Conservation (phyloP, 2,888 invertebrate species). For the Oxycera nigricornis region DNA sequence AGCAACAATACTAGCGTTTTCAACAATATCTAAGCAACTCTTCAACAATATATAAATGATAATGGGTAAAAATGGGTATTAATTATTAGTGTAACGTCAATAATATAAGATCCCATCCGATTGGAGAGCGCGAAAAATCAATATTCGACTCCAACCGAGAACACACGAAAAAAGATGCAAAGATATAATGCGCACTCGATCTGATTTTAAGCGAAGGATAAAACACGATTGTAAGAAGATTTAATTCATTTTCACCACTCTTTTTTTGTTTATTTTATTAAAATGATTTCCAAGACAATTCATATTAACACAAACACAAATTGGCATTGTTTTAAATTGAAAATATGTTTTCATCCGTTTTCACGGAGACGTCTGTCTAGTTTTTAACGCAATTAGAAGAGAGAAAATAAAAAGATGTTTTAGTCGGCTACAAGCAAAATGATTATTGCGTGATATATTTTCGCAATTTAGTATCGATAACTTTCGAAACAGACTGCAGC, state of each 20-base stretch:
- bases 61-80: conserved; percentile 31
- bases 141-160: conserved; percentile 2
- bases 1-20: not conserved
- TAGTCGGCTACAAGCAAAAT: not conserved
- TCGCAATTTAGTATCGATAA: not conserved
- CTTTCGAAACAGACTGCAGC: not conserved
- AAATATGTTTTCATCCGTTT: not conserved
- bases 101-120: conserved; percentile 13
- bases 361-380: not conserved
- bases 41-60: conserved; percentile 24
- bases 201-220: conserved; percentile 21
- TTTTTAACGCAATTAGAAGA: not conserved
- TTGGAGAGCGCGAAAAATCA: not conserved
- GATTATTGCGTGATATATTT: not conserved
- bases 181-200: not conserved
- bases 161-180: conserved; percentile 17
- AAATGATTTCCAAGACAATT: conserved; percentile 13
- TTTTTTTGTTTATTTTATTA: conserved; percentile 17
- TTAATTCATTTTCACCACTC: conserved; percentile 18
- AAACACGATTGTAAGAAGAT: conserved; percentile 3
- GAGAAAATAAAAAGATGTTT: not conserved
- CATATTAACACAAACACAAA: not conserved
- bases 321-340: not conserved
- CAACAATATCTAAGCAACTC: not conserved
- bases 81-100: conserved; percentile 8